These are phyloP conservation scores for Pseudomugil gertrudae DNA, from an alignment of 2,797 vertebrate species.

Conservation along the genomic window DNA sequence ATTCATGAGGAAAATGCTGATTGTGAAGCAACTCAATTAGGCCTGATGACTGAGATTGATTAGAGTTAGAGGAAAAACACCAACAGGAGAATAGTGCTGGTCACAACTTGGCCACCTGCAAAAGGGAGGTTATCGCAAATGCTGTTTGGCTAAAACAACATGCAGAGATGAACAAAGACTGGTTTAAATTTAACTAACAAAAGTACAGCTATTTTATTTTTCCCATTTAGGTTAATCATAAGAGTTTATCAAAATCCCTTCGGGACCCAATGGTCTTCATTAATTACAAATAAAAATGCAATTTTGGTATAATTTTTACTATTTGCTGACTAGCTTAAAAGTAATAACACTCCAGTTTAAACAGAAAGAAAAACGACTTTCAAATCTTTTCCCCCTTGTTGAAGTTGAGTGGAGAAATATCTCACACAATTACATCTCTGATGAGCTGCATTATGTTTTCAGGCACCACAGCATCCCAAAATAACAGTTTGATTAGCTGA, in stretches of 20 bases:
- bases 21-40: constrained; percentile 1
- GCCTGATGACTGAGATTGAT: not conserved
- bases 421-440: not conserved
- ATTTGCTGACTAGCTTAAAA: not conserved
- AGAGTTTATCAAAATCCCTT: not conserved
- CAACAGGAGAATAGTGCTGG: not conserved
- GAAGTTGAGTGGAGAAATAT: not conserved
- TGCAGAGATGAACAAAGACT: not conserved
- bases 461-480: not conserved
- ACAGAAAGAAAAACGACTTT: not conserved
- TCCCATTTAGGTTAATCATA: too few relatives aligned
- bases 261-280: not conserved
- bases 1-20: not conserved
- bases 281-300: not conserved
- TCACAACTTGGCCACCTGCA: not conserved
- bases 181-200: not conserved
- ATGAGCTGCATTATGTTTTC: constrained; percentile 7
- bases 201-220: not conserved
- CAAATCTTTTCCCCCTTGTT: not conserved
- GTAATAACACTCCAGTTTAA: not conserved
- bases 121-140: not conserved
- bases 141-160: not conserved
- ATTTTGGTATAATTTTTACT: not conserved
- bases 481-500: constrained; percentile 1
- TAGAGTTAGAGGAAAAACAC: not conserved